Percentiles rank a stretch among this genome's conserved stretches.
These are phyloP conservation scores for Zygothrica quintamaculata DNA, from an alignment of 2,888 invertebrate species.

Conservation along the genomic window DNA sequence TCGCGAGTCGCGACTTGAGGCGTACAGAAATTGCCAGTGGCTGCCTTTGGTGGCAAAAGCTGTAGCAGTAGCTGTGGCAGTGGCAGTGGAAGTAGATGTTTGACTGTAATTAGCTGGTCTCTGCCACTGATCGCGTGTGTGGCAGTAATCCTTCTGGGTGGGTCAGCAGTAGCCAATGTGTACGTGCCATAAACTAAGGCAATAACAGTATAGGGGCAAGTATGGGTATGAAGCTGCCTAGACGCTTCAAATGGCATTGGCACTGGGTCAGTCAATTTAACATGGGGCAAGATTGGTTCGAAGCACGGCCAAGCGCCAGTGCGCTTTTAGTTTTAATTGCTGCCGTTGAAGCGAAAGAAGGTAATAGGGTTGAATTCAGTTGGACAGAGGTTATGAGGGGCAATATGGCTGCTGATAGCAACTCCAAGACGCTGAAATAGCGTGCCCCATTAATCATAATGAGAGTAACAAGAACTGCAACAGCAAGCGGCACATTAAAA, in stretches of 20 bases:
- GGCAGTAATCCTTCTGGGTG: constrained; percentile 65
- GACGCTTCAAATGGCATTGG: constrained; percentile 13
- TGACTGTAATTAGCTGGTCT: constrained; percentile 63
- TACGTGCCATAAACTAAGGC: constrained; percentile 62
- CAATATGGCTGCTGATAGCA: constrained; percentile 54
- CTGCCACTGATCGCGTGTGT: constrained; percentile 66
- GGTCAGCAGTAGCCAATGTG: constrained; percentile 52
- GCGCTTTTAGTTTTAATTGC: constrained; percentile 75
- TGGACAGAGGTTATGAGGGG: not conserved
- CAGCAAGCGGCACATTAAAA: constrained; percentile 54
- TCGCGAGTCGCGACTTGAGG: constrained; percentile 56
- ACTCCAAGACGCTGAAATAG: constrained; percentile 49
- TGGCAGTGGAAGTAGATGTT: constrained; percentile 12
- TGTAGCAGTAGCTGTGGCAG: constrained; percentile 9
- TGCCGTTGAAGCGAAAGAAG: not conserved
- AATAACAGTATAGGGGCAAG: constrained; percentile 40
- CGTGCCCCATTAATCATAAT: constrained; percentile 65
- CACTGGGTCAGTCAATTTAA: constrained; percentile 40
- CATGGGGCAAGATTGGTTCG: constrained; percentile 29
- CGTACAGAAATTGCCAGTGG: constrained; percentile 49
- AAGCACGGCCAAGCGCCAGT: constrained; percentile 51
- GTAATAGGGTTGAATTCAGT: not conserved
- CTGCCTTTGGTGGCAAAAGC: constrained; percentile 3
- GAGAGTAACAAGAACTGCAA: constrained; percentile 21
- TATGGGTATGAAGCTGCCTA: not conserved